A percentile compares a stretch with the other conserved stretches of the same genome.
Evolutionary conservation across 1,140 invertebrate species (phyloP).

Genomic region (Coenobita brevimanus): DNA sequence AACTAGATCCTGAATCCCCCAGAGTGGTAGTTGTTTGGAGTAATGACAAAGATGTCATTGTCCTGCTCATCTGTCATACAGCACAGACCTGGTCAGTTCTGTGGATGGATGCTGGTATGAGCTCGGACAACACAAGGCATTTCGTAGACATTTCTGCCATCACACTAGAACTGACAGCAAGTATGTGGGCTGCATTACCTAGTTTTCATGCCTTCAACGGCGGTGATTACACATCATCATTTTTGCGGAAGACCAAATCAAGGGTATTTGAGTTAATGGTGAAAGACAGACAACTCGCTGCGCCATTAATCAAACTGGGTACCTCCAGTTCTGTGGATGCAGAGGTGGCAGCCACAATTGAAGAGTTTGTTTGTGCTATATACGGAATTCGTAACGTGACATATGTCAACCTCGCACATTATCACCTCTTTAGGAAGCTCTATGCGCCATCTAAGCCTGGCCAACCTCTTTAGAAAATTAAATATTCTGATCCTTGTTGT

Average conservation of each 20-base stretch:
- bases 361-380: too few species aligned
- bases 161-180: not conserved
- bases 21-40: constrained; percentile 4
- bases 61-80: constrained; percentile 12
- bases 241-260: constrained; percentile 17
- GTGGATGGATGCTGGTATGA: not conserved
- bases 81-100: too few species aligned
- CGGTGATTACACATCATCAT: not conserved
- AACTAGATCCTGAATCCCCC: constrained; percentile 12
- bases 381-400: too few species aligned
- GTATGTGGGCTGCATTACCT: not conserved
- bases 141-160: not conserved
- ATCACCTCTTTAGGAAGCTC: too few species aligned
- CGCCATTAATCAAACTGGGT: too few species aligned
- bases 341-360: too few species aligned
- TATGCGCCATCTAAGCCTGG: too few species aligned
- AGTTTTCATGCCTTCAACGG: not conserved
- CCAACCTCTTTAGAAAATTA: too few species aligned
- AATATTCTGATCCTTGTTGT: too few species aligned
- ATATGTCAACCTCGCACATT: too few species aligned
- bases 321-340: too few species aligned
- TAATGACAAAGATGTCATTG: not conserved
- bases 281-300: not conserved
- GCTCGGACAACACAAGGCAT: not conserved
- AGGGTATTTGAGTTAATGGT: not conserved